Evolutionary conservation across 2,888 invertebrate genomes (phyloP), one percentile per base, ranked within the genome.

Genomic region (Keiferia lycopersicella): DNA sequence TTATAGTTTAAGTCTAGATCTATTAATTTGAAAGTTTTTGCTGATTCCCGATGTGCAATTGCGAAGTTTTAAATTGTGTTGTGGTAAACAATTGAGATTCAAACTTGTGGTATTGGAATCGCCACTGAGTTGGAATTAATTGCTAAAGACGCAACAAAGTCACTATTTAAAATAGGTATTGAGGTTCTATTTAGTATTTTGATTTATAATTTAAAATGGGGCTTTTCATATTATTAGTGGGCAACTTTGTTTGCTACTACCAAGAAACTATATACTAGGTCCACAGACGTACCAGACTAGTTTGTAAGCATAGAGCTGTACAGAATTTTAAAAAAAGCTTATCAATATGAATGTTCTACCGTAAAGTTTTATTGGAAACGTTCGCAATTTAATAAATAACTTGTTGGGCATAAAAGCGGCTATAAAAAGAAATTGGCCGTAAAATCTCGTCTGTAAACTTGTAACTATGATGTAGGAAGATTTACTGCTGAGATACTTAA

Each of bases 1-100:
- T 56, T 56, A 56, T 56, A 56, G 34, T 34, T 56, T 22, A 53
- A 34, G 56, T 30, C 56, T 26, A 12, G n/a, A 7, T 34, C 56
- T 34, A 56, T 56, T 56, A 34, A 56, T 56, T 53, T 10, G 11
- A 6, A 22, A 22, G 22, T 53, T 53, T 53, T 53, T 53, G 51
- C 14, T 11, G 18, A 50, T 3, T 50, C 10, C 20, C 11, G 50
- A 50, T 50, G 20, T 11, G 51, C 1, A 14, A 22, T 14, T 26
- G 22, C 51, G 26, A 26, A 51, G 22, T 53, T 53, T 53, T 45
- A 22, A 53, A 53, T 26, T 53, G 51, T 14, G 20, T 26, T 14
- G 14, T 22, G 16, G n/a, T 16, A 45, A 45, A 45, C 45, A 45
- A 34, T 34, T 8, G 10, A 34, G 8, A 34, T 34, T 8, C 34